Evolutionary conservation across 2,888 invertebrate species (phyloP).

Genomic region (Holacanthella duospinosa): DNA sequence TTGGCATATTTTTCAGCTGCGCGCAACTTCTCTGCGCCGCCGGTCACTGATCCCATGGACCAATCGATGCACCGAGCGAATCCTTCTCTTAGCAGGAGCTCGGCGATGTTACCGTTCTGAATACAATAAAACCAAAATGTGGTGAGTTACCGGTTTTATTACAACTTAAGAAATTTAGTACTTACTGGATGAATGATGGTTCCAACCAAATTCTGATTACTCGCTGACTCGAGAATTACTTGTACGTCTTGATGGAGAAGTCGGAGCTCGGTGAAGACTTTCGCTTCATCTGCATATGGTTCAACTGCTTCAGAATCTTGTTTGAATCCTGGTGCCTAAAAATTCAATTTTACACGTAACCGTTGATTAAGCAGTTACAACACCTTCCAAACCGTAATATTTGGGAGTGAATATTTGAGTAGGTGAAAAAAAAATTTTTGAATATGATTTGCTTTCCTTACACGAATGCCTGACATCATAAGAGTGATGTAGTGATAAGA

Average conservation of each 20-base stretch:
- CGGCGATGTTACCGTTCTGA: constrained; percentile 76
- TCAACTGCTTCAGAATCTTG: constrained; percentile 45
- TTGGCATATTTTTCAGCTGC: constrained; percentile 79
- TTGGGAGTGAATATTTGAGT: too few species aligned
- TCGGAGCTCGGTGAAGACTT: constrained; percentile 81
- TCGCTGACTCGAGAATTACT: constrained; percentile 79
- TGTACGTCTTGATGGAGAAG: constrained; percentile 84
- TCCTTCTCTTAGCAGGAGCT: constrained; percentile 75
- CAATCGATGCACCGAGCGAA: constrained; percentile 89
- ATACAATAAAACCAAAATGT: constrained; percentile 15
- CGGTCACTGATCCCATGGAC: constrained; percentile 73
- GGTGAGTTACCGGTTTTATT: not conserved
- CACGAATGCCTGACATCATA: constrained; percentile 88
- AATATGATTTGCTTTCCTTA: constrained; percentile 42
- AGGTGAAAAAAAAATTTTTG: not conserved
- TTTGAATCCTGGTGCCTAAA: constrained; percentile 55
- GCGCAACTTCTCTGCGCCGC: constrained; percentile 70
- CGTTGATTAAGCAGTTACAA: not conserved
- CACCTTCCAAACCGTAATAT: too few species aligned
- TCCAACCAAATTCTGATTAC: constrained; percentile 87
- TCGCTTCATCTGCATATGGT: constrained; percentile 75
- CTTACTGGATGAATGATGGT: constrained; percentile 76
- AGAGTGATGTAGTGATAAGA: constrained; percentile 83
- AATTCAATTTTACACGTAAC: not conserved
- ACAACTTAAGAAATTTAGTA: constrained; percentile 40